Percentiles rank a stretch among this genome's conserved stretches.
These are phyloP conservation scores for Andrena fulva DNA, from an alignment of 2,888 invertebrate species.

Conservation along the genomic window DNA sequence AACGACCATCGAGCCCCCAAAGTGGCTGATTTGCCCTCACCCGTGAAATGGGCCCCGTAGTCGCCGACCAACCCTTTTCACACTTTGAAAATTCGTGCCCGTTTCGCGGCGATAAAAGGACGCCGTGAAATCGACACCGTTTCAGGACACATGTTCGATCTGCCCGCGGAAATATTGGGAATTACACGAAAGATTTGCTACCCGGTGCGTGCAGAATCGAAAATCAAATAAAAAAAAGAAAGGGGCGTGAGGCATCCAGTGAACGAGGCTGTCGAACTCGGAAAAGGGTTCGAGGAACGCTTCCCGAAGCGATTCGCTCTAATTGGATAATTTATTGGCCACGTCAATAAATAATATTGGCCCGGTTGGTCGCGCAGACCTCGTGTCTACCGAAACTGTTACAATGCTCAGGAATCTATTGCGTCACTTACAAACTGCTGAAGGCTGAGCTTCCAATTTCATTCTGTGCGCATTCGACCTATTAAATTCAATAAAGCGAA, in stretches of 20 bases:
- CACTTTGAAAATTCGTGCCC: slow-evolving; percentile 73
- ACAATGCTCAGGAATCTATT: too few relatives aligned
- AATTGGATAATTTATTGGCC: slow-evolving; percentile 82
- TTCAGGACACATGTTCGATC: slow-evolving; percentile 76
- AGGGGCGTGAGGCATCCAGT: slow-evolving; percentile 72
- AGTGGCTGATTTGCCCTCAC: slow-evolving; percentile 18
- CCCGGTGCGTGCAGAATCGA: slow-evolving; percentile 81
- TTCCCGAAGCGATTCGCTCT: slow-evolving; percentile 71
- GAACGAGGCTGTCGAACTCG: slow-evolving; percentile 48
- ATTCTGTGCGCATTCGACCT: too few relatives aligned
- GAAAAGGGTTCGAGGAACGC: slow-evolving; percentile 71
- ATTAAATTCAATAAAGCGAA: too few relatives aligned
- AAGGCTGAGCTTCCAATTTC: too few relatives aligned
- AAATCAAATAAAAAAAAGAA: slow-evolving; percentile 83
- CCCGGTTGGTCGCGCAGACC: slow-evolving; percentile 28
- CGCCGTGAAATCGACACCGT: slow-evolving; percentile 80
- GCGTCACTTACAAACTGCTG: too few relatives aligned
- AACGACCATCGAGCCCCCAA: slow-evolving; percentile 1
- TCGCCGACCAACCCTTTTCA: slow-evolving; percentile 69
- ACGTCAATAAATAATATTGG: slow-evolving; percentile 56
- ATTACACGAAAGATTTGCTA: slow-evolving; percentile 84
- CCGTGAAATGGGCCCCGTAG: background rate
- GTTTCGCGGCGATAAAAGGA: slow-evolving; percentile 68
- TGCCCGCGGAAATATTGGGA: slow-evolving; percentile 78
- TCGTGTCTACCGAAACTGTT: background rate